phyloP scores from a whole-genome alignment of 2,888 invertebrate genomes.

The Paralinhomoeus sp. region DNA sequence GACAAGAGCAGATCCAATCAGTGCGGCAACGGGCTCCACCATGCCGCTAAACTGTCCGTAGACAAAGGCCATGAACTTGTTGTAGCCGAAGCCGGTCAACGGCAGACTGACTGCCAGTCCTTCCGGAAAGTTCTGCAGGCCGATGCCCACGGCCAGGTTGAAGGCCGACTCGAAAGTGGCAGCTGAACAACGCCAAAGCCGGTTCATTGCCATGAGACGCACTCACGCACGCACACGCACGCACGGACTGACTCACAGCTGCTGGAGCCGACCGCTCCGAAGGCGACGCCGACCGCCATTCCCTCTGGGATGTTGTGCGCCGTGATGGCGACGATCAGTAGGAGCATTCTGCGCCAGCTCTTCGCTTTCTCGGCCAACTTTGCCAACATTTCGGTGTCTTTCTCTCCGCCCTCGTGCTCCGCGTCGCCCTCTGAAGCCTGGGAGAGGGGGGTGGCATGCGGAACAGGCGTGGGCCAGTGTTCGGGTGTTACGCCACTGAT shows the following conservation, averaged over 20 bases:
- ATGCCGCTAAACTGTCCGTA: constrained; percentile 88
- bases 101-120: constrained; percentile 84
- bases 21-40: constrained; percentile 84
- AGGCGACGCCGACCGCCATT: constrained; percentile 81
- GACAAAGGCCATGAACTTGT: constrained; percentile 37
- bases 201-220: too few relatives aligned
- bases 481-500: too few relatives aligned
- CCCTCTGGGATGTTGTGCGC: constrained; percentile 51
- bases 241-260: background rate
- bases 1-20: constrained; percentile 45
- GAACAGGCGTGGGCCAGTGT: too few relatives aligned
- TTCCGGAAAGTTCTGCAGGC: constrained; percentile 73
- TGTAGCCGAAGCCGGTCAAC: constrained; percentile 73
- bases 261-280: constrained; percentile 65
- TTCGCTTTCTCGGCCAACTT: constrained; percentile 16
- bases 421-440: too few relatives aligned
- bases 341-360: constrained; percentile 65
- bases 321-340: constrained; percentile 66
- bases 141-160: constrained; percentile 60
- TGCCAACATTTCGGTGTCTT: background rate
- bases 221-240: too few relatives aligned
- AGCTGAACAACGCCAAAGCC: constrained; percentile 28
- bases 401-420: background rate
- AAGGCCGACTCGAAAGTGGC: constrained; percentile 65
- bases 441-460: too few relatives aligned